Evolutionary conservation across 2,797 vertebrate genomes (phyloP).

Genomic region (Hozukius guyotensis): DNA sequence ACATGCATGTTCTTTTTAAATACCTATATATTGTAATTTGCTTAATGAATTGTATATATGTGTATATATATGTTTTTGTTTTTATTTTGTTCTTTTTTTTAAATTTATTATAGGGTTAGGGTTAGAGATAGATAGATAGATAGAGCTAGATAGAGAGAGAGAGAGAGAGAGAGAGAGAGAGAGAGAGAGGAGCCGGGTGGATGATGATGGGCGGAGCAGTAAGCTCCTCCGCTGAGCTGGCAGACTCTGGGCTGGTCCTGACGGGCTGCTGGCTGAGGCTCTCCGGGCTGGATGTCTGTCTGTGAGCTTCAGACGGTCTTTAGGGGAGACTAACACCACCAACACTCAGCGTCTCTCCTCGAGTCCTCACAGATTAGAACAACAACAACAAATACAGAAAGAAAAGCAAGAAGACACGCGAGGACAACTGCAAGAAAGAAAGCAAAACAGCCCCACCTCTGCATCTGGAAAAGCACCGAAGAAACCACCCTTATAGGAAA

Average conservation of each 20-base stretch:
- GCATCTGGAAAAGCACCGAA: conserved; percentile 76
- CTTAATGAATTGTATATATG: no score
- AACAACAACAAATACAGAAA: not conserved
- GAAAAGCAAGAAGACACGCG: conserved; percentile 17
- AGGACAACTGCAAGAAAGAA: conserved; percentile 35
- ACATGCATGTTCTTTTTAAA: no score
- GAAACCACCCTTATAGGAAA: conserved; percentile 76
- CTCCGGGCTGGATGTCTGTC: conserved; percentile 79
- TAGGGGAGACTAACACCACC: conserved; percentile 71
- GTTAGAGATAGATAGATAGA: conserved; percentile 24
- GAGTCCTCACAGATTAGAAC: conserved; percentile 32
- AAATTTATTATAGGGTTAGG: no score
- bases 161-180: conserved; percentile 36
- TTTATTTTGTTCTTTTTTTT: no score
- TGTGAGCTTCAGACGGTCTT: conserved; percentile 77
- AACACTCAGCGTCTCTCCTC: conserved; percentile 75
- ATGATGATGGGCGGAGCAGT: conserved; percentile 81
- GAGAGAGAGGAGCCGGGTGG: conserved; percentile 63
- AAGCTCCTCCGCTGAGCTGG: conserved; percentile 86
- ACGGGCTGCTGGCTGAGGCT: conserved; percentile 82
- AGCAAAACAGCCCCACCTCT: conserved; percentile 41
- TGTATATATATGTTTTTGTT: no score
- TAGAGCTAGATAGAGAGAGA: conserved; percentile 16
- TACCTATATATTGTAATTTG: no score
- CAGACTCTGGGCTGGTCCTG: conserved; percentile 83